Percentiles rank a stretch among this genome's conserved stretches.
Evolutionary conservation across 2,113 vertebrate genomes (phyloP).

Genomic region (Otis tarda): DNA sequence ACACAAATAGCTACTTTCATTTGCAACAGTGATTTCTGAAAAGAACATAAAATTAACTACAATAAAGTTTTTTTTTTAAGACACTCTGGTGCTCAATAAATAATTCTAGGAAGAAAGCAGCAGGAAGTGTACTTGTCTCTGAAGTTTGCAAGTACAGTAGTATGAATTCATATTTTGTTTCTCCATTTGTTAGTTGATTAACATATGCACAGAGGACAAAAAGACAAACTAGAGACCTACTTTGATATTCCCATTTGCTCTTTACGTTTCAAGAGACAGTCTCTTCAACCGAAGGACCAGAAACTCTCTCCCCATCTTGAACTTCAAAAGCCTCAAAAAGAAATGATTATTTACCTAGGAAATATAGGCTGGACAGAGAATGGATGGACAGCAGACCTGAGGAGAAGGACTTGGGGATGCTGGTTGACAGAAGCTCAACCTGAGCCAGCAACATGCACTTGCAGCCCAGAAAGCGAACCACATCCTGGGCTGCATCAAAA

Average conservation of each 20-base stretch:
- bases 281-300: not conserved
- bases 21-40: slow-evolving; percentile 7
- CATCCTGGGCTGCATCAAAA: no score
- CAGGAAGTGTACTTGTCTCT: not conserved
- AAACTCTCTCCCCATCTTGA: not conserved
- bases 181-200: not conserved
- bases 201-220: accelerated
- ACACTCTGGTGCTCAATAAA: not conserved
- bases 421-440: no score
- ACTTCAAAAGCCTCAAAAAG: not conserved
- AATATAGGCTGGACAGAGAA: no score
- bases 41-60: slow-evolving; percentile 16
- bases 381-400: no score
- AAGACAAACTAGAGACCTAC: not conserved
- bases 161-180: not conserved
- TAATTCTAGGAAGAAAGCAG: slow-evolving; percentile 36
- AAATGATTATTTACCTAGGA: not conserved
- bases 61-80: not conserved
- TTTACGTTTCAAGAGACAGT: not conserved
- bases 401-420: no score
- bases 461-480: no score
- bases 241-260: not conserved
- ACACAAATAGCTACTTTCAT: not conserved
- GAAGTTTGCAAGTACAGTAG: not conserved
- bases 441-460: no score